Percentiles rank a stretch among this genome's conserved stretches.
Conservation (phyloP, 2,888 invertebrate species). For the Drosophila demipolita region DNA sequence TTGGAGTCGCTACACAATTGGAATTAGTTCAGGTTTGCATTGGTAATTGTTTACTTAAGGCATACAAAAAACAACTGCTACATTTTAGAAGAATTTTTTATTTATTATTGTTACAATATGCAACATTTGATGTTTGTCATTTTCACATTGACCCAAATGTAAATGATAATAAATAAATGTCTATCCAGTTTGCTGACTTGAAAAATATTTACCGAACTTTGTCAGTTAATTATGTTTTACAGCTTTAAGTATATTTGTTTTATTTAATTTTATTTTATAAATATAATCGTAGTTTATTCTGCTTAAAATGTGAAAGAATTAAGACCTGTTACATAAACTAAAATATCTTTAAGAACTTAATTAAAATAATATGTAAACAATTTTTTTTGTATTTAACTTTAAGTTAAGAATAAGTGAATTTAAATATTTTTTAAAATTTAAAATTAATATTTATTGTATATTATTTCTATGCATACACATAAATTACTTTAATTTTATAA, state of each 20-base stretch:
- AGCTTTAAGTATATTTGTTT: background rate
- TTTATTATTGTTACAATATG: background rate
- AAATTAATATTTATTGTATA: background rate
- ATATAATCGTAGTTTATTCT: too few relatives aligned
- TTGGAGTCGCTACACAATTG: background rate
- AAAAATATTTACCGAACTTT: background rate
- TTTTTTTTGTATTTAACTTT: background rate
- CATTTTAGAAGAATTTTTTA: background rate
- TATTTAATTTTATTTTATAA: background rate
- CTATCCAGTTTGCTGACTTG: background rate
- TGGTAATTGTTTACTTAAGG: background rate
- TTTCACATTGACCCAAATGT: background rate
- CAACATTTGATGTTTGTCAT: background rate
- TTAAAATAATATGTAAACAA: background rate
- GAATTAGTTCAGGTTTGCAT: conserved; percentile 10
- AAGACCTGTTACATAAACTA: background rate
- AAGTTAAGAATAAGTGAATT: too few relatives aligned
- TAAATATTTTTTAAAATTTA: background rate
- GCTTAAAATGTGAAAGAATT: background rate
- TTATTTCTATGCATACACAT: background rate
- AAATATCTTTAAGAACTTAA: background rate
- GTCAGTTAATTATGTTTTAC: background rate
- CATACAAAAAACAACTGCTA: background rate
- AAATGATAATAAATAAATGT: background rate
- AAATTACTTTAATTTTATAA: background rate